phyloP scores from a whole-genome alignment of 2,113 vertebrate species.

The Malurus melanocephalus region DNA sequence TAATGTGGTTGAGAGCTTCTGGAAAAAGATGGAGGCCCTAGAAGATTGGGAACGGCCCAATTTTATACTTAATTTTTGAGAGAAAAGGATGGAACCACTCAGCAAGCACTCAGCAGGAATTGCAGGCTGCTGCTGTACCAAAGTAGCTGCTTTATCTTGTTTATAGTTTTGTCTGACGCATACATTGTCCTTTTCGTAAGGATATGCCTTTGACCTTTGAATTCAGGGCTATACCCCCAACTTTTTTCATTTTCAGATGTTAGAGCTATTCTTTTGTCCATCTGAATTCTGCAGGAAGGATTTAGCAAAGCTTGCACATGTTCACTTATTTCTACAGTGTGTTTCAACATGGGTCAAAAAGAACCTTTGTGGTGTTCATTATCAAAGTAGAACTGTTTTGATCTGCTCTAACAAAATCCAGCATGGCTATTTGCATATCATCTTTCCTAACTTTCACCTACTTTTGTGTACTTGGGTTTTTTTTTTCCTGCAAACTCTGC shows the following conservation, averaged over 20 bases:
- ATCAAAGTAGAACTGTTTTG: neutral
- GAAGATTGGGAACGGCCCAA: neutral
- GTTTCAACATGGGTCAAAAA: neutral
- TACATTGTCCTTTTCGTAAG: neutral
- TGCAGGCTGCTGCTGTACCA: neutral
- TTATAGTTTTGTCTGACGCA: neutral
- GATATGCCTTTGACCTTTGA: neutral
- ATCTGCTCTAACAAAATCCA: neutral
- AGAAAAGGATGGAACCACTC: neutral
- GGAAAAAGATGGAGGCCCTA: neutral
- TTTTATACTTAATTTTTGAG: neutral
- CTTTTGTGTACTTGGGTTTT: neutral
- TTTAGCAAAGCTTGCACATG: fast-evolving
- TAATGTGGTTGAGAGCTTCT: neutral
- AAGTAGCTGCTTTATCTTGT: neutral
- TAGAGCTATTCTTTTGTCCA: neutral
- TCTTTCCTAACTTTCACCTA: neutral
- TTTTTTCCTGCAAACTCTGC: neutral
- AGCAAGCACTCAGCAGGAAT: neutral
- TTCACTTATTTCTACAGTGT: neutral
- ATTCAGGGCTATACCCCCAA: neutral
- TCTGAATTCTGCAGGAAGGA: neutral
- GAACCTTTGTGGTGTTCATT: neutral
- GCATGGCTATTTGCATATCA: neutral
- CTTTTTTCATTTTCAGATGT: neutral